Conservation (phyloP, 2,888 invertebrate genomes). For the Synanthedon andrenaeformis region DNA sequence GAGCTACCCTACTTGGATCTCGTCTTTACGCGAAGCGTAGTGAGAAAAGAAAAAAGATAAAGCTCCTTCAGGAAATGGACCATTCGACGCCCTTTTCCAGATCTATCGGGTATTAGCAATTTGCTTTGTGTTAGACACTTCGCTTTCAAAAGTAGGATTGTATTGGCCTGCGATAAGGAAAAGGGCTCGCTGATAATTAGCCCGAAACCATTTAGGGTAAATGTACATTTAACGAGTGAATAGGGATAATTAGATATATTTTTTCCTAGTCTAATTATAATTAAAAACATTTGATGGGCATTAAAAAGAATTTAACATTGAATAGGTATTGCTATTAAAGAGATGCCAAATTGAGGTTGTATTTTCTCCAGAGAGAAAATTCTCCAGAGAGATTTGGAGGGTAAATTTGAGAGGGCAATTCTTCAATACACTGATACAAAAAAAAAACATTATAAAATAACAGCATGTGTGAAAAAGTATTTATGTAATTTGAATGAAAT, state of each 20-base stretch:
- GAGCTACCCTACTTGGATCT: neutral
- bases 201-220: conserved; percentile 36
- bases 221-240: conserved; percentile 34
- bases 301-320: neutral
- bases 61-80: conserved; percentile 50
- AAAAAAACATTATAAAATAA: too few species aligned
- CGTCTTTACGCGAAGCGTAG: conserved; percentile 10
- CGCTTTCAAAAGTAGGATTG: conserved; percentile 27
- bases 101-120: conserved; percentile 57
- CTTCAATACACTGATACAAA: too few species aligned
- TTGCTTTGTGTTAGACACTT: conserved; percentile 51
- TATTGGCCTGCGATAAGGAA: conserved; percentile 39
- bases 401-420: too few species aligned
- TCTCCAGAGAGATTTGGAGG: too few species aligned
- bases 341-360: too few species aligned
- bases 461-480: too few species aligned
- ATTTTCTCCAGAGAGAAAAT: too few species aligned
- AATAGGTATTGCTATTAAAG: too few species aligned
- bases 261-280: conserved; percentile 1
- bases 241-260: conserved; percentile 31
- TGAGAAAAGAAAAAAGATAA: conserved; percentile 42
- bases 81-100: conserved; percentile 46
- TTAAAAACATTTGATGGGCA: conserved; percentile 1
- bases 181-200: conserved; percentile 42
- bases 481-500: too few species aligned